Base-by-base conservation (phyloP, 1,140 invertebrate genomes). In the Vollenhovia emeryi region DNA sequence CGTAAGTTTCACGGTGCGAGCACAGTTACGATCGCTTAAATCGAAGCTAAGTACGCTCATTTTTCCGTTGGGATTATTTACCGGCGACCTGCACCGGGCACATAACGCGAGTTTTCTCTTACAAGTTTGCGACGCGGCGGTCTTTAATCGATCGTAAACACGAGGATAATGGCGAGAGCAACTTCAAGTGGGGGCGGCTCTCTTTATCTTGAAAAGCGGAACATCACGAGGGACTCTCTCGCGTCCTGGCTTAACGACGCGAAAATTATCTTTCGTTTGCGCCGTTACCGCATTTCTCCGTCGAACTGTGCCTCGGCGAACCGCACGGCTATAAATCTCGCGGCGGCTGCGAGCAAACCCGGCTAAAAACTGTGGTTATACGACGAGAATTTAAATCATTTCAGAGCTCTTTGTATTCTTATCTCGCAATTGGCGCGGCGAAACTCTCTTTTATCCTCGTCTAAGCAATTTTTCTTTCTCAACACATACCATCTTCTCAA, bases 141-240 rank as follows among this genome's bases (percentile, higher is more conserved):
- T 48, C 27, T 71, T 76, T 76, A 59, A 88, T 78, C 66, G 79
- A 87, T 88, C 85, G 59, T 88, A 84, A 88, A 87, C 33, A 62
- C 66, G 45, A 8, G 2, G 24, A n/a, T 48, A 69, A 82, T 76
- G 48, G 52, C 71, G 74, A 86, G 73, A 85, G 80, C 24, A 21
- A 48, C 9, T 8, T 30, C 9, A 66, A 21, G 73, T 57, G 27
- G 8, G 59, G 24, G 24, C 45, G 6, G 45, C 36, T 24, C 36
- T 27, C 64, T 86, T 87, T 83, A 87, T 75, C 62, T 30, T 6
- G 55, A 64, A 84, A 74, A 62, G 45, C 59, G 84, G 84, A 74
- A 87, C 36, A 21, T 86, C 60, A 52, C 36, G 30, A n/a, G 33
- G 59, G 43, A 64, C 21, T 64, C 33, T 68, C 62, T 66, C 43